Base-by-base conservation (phyloP, 2,113 vertebrate genomes). In the Aspidoscelis tigris region DNA sequence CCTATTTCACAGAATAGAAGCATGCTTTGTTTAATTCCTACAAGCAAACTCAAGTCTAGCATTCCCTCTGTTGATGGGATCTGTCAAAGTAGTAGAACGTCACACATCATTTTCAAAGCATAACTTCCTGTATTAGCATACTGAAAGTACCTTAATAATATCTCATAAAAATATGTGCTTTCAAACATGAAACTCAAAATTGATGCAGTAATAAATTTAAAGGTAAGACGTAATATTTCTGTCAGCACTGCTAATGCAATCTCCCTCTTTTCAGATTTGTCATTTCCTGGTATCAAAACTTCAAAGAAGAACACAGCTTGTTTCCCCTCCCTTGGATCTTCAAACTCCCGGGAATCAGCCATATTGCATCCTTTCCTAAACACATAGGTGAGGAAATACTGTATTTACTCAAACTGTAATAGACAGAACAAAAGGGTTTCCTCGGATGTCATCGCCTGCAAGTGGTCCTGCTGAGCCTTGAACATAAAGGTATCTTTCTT, bases 381-480 rank as follows among this genome's bases (percentile, higher is more conserved):
- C 43, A 68, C 20, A 68, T 44, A 78, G 53, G 41, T 78, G 24
- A 72, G 76, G 66, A 84, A 84, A 78, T 84, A 61, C 58, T 61
- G 58, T 61, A 47, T 84, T 84, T 84, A 84, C 66, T 78, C 53
- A 84, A 53, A 58, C 39, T 47, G 33, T 12, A 41, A 78, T 78
- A 84, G 55, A 58, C 41, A 58, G 66, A 71, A 84, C 76, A 84
- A 84, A 84, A 44, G 50, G 64, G 76, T 83, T 68, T 44, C 58
- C 39, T 76, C 69, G 24, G 22, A 84, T 71, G 66, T 41, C 39
- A n/a, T 78, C 41, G 69, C 75, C 26, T 71, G 26, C 53, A 78
- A 24, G 53, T 64, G 22, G 20, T 20, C 41, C 55, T 78, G 83
- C 83, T 84, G 76, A 61, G 66, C 21, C 9, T 71, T 72, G 26